phyloP scores from a whole-genome alignment of 1,140 invertebrate species.

The Cardiocondyla obscurior region DNA sequence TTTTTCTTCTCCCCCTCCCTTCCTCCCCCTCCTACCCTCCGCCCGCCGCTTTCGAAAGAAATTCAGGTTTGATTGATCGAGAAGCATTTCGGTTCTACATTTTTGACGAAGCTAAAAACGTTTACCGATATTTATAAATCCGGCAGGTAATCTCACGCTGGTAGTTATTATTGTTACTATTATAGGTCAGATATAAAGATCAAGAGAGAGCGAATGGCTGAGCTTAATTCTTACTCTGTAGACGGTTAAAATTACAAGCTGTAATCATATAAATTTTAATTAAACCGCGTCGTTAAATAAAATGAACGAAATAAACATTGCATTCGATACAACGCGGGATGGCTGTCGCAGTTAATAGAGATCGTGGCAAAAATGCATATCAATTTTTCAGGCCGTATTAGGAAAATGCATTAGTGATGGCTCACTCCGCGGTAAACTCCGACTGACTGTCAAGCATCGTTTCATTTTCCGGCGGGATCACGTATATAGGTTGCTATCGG shows the following conservation, averaged over 20 bases:
- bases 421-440: conserved; percentile 27
- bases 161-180: background rate
- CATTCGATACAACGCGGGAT: background rate
- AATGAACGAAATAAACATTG: background rate
- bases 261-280: conserved; percentile 8
- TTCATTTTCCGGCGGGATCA: conserved; percentile 20
- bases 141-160: background rate
- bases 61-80: conserved; percentile 11
- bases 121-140: background rate
- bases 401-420: background rate
- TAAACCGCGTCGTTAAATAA: background rate
- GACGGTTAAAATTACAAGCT: conserved; percentile 11
- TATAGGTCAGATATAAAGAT: background rate
- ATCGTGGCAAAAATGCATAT: background rate
- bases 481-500: conserved; percentile 27
- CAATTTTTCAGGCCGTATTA: background rate
- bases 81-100: conserved; percentile 6
- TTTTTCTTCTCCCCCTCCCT: no score
- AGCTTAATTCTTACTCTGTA: background rate
- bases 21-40: no score
- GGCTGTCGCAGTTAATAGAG: background rate
- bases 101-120: conserved; percentile 9
- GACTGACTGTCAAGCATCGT: background rate
- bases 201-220: background rate
- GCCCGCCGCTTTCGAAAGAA: no score